phyloP scores from a whole-genome alignment of 2,888 invertebrate genomes.

The Pycnomerus fuliginosus region DNA sequence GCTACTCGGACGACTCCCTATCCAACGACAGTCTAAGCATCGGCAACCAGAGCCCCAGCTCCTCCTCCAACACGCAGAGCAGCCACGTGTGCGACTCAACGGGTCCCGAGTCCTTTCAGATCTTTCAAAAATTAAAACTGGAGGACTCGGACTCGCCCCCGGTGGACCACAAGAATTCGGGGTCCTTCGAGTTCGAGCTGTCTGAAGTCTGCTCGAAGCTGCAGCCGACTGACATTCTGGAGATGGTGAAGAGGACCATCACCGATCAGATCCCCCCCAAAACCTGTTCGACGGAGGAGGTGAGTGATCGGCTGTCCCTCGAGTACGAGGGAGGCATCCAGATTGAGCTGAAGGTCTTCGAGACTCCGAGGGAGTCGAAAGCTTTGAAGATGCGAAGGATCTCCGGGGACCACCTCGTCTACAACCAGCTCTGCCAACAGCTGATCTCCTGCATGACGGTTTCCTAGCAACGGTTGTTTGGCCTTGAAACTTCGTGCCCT shows the following conservation, averaged over 20 bases:
- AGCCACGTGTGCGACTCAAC: slow-evolving; percentile 45
- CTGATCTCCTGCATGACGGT: slow-evolving; percentile 83
- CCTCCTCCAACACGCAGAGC: slow-evolving; percentile 49
- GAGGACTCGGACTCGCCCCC: too few species aligned
- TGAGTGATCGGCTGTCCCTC: slow-evolving; percentile 48
- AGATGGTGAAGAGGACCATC: slow-evolving; percentile 76
- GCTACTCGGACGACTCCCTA: slow-evolving; percentile 72
- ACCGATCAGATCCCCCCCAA: slow-evolving; percentile 76
- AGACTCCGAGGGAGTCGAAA: slow-evolving; percentile 64
- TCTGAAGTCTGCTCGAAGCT: slow-evolving; percentile 76
- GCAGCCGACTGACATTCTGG: slow-evolving; percentile 76
- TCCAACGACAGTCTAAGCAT: slow-evolving; percentile 62
- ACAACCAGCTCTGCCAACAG: slow-evolving; percentile 85
- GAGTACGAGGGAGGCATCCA: slow-evolving; percentile 71
- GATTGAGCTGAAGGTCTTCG: slow-evolving; percentile 79
- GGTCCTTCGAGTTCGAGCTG: slow-evolving; percentile 69
- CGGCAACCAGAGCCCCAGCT: slow-evolving; percentile 52
- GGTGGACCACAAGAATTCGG: slow-evolving; percentile 50
- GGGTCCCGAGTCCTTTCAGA: slow-evolving; percentile 44
- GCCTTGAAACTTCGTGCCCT: too few species aligned
- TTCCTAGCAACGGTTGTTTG: slow-evolving; percentile 56
- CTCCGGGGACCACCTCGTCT: slow-evolving; percentile 85
- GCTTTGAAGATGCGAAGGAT: slow-evolving; percentile 84
- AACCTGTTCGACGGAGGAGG: slow-evolving; percentile 54
- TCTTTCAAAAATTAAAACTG: slow-evolving; percentile 46